These are phyloP conservation scores for Ectobius pallidus DNA, from an alignment of 2,888 invertebrate species.

Conservation along the genomic window DNA sequence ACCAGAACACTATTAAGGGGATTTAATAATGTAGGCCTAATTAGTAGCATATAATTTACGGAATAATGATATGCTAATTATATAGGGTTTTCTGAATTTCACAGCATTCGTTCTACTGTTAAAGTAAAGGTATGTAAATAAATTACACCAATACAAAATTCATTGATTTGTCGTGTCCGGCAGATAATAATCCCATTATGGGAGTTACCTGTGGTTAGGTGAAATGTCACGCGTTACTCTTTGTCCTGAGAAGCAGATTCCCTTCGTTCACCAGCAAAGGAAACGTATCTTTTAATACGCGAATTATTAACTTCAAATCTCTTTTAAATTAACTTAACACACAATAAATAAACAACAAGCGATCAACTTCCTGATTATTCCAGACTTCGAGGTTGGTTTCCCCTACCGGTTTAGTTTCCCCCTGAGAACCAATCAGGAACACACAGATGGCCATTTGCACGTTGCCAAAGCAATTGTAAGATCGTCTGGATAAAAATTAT, in stretches of 20 bases:
- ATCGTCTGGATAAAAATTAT: too few relatives aligned
- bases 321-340: neutral
- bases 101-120: too few relatives aligned
- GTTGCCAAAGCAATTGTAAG: constrained; percentile 19
- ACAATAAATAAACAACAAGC: neutral
- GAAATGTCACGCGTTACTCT: constrained; percentile 15
- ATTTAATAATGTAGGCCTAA: too few relatives aligned
- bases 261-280: neutral
- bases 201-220: constrained; percentile 8
- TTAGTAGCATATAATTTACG: too few relatives aligned
- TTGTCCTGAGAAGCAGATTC: neutral
- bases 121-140: too few relatives aligned
- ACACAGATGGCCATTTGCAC: constrained; percentile 32
- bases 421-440: constrained; percentile 34
- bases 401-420: constrained; percentile 24
- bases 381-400: constrained; percentile 26
- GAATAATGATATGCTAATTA: too few relatives aligned
- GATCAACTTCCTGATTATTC: constrained; percentile 22
- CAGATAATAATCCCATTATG: constrained; percentile 13
- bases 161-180: constrained; percentile 15
- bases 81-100: too few relatives aligned
- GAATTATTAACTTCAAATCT: neutral
- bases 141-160: neutral
- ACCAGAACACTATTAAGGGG: too few relatives aligned
- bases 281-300: neutral